These are phyloP conservation scores for Lophura nycthemera DNA, from an alignment of 2,113 vertebrate genomes.

Conservation along the genomic window DNA sequence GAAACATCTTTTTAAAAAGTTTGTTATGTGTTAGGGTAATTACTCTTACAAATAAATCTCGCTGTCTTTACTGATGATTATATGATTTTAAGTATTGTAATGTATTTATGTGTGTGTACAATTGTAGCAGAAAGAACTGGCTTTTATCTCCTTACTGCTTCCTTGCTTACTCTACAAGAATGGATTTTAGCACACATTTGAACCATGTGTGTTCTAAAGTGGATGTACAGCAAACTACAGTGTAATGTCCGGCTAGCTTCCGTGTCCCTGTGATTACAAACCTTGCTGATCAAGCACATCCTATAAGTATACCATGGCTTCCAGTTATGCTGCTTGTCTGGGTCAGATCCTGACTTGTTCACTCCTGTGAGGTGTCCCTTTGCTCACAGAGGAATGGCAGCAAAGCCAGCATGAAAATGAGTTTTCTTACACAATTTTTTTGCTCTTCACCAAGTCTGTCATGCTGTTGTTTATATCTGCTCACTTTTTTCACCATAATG, in stretches of 20 bases:
- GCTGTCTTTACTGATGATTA: not conserved
- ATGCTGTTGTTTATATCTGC: not conserved
- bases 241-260: not conserved
- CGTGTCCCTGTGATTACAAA: not conserved
- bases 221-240: not conserved
- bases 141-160: not conserved
- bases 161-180: not conserved
- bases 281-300: not conserved
- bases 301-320: not conserved
- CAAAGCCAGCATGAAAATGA: not conserved
- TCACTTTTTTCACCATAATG: not conserved
- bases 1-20: constrained; percentile 38
- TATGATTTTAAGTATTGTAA: not conserved
- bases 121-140: not conserved
- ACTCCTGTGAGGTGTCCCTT: not conserved
- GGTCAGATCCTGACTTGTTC: not conserved
- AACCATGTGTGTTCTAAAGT: not conserved
- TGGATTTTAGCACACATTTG: not conserved
- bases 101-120: not conserved
- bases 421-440: not conserved
- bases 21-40: not conserved
- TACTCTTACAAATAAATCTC: not conserved
- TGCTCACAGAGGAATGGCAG: fast-evolving
- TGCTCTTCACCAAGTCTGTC: not conserved
- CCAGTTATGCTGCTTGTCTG: fast-evolving